Percentiles rank a stretch among this genome's conserved stretches.
Conservation (phyloP, 2,113 vertebrate genomes). For the Buteo buteo region DNA sequence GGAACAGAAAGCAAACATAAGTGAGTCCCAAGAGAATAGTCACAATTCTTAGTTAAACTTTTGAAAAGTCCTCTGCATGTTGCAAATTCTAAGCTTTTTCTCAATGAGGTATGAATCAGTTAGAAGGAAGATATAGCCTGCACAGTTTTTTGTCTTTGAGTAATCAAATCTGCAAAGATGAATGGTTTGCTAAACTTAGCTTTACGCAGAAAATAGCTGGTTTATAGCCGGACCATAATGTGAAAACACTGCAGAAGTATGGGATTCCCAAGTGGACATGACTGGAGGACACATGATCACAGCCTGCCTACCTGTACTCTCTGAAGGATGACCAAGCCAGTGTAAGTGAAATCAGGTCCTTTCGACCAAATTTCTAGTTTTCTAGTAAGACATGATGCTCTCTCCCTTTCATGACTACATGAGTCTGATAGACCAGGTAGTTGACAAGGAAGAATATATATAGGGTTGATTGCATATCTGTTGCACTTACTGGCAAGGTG, state of each 20-base stretch:
- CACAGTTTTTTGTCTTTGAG: background rate
- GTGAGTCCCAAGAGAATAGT: background rate
- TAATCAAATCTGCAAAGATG: background rate
- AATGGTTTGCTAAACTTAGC: background rate
- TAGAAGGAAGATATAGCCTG: background rate
- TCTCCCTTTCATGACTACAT: background rate
- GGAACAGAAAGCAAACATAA: background rate
- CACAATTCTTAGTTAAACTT: background rate
- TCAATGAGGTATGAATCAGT: background rate
- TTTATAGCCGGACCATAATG: background rate
- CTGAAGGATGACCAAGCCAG: background rate
- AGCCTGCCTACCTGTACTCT: background rate
- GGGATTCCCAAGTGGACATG: background rate
- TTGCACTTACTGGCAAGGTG: fast-evolving
- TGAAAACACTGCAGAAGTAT: background rate
- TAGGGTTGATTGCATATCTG: background rate
- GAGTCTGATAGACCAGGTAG: background rate
- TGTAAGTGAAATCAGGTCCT: background rate
- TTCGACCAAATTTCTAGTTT: background rate
- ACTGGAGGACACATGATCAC: background rate
- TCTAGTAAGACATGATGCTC: background rate
- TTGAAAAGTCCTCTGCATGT: background rate
- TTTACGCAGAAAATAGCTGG: background rate
- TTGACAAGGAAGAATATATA: background rate
- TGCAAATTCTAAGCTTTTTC: background rate